A percentile compares a stretch with the other conserved stretches of the same genome.
phyloP scores from a whole-genome alignment of 1,140 invertebrate species.

The Coenobita brevimanus region DNA sequence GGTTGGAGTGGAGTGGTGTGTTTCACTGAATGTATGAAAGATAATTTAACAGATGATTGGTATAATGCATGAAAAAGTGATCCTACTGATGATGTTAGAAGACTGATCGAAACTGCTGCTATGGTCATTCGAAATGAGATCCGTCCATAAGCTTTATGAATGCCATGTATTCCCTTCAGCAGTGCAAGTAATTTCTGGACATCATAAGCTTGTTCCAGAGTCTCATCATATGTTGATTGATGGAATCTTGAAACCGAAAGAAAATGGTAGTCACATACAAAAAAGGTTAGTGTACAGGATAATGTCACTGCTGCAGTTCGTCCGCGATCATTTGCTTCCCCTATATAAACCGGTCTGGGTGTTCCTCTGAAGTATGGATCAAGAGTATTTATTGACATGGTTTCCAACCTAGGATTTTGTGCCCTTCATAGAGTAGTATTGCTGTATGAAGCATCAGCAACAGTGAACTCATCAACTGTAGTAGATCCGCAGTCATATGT shows the following conservation, averaged over 20 bases:
- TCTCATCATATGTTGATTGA: too few relatives aligned
- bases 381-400: too few relatives aligned
- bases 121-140: neutral
- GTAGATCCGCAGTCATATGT: slow-evolving; percentile 31
- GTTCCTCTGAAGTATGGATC: neutral
- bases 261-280: too few relatives aligned
- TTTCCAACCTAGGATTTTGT: slow-evolving; percentile 12
- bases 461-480: slow-evolving; percentile 3
- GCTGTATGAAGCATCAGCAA: slow-evolving; percentile 22
- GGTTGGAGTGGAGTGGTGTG: neutral
- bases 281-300: too few relatives aligned
- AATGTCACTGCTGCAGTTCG: too few relatives aligned
- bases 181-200: slow-evolving; percentile 5
- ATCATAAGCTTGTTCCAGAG: neutral
- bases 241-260: too few relatives aligned
- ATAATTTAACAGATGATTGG: neutral
- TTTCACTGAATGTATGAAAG: neutral
- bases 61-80: neutral
- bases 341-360: too few relatives aligned
- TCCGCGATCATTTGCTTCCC: too few relatives aligned
- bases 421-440: neutral
- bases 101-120: neutral
- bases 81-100: neutral
- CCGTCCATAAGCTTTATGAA: neutral
- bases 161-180: slow-evolving; percentile 9